Conservation (phyloP, 1,140 invertebrate species). For the Neodiprion lecontei region DNA sequence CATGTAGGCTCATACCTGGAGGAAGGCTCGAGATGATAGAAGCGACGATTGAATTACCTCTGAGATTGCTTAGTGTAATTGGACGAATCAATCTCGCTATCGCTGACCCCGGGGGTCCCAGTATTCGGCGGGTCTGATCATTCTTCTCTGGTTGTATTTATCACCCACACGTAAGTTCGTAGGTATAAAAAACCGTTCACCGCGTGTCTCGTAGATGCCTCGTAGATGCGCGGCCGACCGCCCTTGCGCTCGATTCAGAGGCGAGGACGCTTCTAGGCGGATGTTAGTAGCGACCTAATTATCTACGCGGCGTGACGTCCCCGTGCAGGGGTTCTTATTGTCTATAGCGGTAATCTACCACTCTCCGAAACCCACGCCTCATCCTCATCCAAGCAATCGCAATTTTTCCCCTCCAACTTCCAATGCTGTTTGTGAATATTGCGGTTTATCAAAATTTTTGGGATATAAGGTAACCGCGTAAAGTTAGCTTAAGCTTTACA, state of each 20-base stretch:
- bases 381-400: no score
- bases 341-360: no score
- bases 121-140: slow-evolving; percentile 15
- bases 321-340: slow-evolving; percentile 6
- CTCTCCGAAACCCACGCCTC: no score
- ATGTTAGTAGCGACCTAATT: slow-evolving; percentile 58
- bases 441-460: no score
- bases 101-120: slow-evolving; percentile 33
- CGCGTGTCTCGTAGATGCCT: not conserved
- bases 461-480: no score
- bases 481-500: no score
- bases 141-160: slow-evolving; percentile 10
- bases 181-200: slow-evolving; percentile 24
- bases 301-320: slow-evolving; percentile 51
- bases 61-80: slow-evolving; percentile 55
- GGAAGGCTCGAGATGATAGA: not conserved
- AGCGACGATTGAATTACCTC: slow-evolving; percentile 12
- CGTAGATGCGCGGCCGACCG: not conserved
- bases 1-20: no score
- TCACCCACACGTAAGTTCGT: not conserved
- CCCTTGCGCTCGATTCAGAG: slow-evolving; percentile 30
- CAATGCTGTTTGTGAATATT: no score
- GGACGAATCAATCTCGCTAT: slow-evolving; percentile 47
- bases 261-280: slow-evolving; percentile 47
- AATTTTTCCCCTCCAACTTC: no score